Evolutionary conservation across 2,888 invertebrate genomes (phyloP).

Genomic region (Phaonia tiefii): DNA sequence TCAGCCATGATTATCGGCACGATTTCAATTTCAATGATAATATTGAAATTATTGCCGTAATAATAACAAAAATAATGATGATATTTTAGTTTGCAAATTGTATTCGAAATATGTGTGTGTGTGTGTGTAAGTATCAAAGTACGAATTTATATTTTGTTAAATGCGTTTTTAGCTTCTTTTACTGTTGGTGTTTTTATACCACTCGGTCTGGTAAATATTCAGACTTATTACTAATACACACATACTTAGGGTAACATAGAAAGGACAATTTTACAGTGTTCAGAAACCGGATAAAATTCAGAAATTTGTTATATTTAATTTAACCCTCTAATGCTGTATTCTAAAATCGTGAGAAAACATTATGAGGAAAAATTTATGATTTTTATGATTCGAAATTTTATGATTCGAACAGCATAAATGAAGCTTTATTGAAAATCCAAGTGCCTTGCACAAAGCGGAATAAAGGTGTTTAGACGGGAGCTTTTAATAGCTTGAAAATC

Average conservation of each 20-base stretch:
- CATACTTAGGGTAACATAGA: not conserved
- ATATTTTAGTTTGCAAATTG: constrained; percentile 30
- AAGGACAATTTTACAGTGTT: not conserved
- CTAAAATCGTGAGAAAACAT: too few species aligned
- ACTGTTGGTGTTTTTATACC: constrained; percentile 13
- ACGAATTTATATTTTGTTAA: constrained; percentile 34
- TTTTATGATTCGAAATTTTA: too few species aligned
- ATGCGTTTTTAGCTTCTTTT: constrained; percentile 15
- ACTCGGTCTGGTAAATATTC: constrained; percentile 24
- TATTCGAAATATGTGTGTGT: not conserved
- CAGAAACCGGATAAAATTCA: too few species aligned
- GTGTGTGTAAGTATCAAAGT: not conserved
- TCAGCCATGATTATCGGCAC: constrained; percentile 25
- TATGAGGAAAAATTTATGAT: too few species aligned
- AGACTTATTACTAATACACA: too few species aligned
- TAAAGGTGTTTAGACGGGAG: too few species aligned
- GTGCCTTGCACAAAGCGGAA: too few species aligned
- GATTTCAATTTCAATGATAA: constrained; percentile 40
- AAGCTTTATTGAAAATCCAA: too few species aligned
- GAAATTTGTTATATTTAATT: too few species aligned
- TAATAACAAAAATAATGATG: constrained; percentile 11
- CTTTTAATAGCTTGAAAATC: too few species aligned
- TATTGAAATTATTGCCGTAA: constrained; percentile 33
- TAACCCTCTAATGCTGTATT: too few species aligned
- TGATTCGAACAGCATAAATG: too few species aligned